Evolutionary conservation across 2,113 vertebrate species (phyloP).

Genomic region (Mellivora capensis): DNA sequence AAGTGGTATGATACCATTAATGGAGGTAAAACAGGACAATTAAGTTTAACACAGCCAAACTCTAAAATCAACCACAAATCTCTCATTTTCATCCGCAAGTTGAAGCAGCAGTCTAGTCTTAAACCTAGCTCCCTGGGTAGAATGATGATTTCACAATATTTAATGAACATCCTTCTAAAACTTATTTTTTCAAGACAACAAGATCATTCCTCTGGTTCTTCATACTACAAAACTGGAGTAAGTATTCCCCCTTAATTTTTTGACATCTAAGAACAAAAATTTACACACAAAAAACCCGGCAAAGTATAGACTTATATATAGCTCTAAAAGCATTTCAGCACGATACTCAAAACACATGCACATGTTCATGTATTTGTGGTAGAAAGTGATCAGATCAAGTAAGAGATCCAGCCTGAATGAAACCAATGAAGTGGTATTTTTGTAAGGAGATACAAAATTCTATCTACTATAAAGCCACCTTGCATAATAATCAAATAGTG

Average conservation of each 20-base stretch:
- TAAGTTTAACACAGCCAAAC: constrained; percentile 22
- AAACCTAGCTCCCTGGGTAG: constrained; percentile 51
- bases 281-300: not conserved
- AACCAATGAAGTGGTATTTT: not conserved
- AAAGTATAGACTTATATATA: not conserved
- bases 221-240: constrained; percentile 58
- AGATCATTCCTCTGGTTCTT: constrained; percentile 62
- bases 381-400: not conserved
- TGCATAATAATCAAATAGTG: constrained; percentile 6
- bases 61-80: not conserved
- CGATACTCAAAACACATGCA: not conserved
- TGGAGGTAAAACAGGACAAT: constrained; percentile 44
- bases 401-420: not conserved
- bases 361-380: not conserved
- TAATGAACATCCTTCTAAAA: constrained; percentile 61
- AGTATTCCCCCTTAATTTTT: constrained; percentile 63
- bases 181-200: constrained; percentile 64
- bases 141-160: constrained; percentile 57
- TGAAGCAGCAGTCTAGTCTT: constrained; percentile 44
- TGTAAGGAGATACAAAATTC: not conserved
- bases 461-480: not conserved
- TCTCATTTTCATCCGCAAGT: constrained; percentile 40
- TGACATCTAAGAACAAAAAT: constrained; percentile 60
- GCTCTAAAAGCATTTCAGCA: constrained; percentile 7
- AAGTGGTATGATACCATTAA: not conserved